phyloP scores from a whole-genome alignment of 2,113 vertebrate genomes.

The Gopherus flavomarginatus region DNA sequence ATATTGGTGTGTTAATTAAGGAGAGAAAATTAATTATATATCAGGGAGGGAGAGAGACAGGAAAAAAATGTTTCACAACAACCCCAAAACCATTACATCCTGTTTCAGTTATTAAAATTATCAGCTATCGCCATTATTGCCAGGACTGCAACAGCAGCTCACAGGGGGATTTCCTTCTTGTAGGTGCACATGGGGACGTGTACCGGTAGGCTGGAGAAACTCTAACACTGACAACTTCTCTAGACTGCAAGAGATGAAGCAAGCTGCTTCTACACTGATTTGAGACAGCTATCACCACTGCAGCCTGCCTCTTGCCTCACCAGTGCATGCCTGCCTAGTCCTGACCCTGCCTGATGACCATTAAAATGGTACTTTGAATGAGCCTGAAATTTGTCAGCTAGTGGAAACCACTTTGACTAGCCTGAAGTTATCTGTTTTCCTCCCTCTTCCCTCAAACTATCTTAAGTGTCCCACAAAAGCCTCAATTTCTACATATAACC shows the following conservation, averaged over 20 bases:
- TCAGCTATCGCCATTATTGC: not conserved
- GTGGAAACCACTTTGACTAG: not conserved
- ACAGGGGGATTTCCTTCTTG: not conserved
- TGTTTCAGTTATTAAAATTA: not conserved
- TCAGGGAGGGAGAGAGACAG: not conserved
- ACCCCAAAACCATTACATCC: not conserved
- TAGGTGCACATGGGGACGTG: not conserved
- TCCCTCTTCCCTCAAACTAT: not conserved
- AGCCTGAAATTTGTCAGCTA: not conserved
- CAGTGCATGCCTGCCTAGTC: not conserved
- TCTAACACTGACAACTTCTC: not conserved
- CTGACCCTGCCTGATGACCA: not conserved
- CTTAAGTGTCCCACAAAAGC: not conserved
- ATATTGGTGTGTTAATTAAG: not conserved
- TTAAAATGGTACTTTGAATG: not conserved
- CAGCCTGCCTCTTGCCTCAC: not conserved
- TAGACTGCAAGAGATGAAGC: not conserved
- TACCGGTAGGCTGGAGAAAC: not conserved
- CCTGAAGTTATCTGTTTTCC: not conserved
- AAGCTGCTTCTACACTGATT: not conserved
- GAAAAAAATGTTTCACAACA: not conserved
- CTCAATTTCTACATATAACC: rapidly evolving
- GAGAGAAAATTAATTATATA: not conserved
- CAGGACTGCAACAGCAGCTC: not conserved
- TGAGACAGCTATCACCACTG: not conserved